Conservation (phyloP, 92 coral and sea anemone species). For the Parazoanthus atlanticus region DNA sequence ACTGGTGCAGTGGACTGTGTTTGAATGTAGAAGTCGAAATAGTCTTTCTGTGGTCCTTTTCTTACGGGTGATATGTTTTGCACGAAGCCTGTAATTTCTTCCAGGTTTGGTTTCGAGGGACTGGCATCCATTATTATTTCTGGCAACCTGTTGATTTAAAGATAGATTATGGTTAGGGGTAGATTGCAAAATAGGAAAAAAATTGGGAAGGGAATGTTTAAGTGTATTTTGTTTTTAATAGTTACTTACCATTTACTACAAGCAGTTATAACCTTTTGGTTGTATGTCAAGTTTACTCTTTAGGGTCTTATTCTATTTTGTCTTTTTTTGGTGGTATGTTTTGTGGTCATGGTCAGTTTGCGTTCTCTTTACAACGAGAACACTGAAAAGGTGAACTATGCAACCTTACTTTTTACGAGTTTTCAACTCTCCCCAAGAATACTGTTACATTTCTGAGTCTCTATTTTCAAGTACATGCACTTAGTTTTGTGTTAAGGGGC, state of each 20-base stretch:
- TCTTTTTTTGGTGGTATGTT: constrained; percentile 11
- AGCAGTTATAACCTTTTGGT: constrained; percentile 1
- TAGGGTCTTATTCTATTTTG: neutral
- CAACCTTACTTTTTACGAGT: constrained; percentile 9
- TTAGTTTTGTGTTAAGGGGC: constrained; percentile 21
- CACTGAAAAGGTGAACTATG: constrained; percentile 26
- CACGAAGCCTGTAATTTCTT: constrained; percentile 43
- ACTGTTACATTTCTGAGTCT: constrained; percentile 2
- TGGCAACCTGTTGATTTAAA: neutral
- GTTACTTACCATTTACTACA: constrained; percentile 18
- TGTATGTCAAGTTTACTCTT: constrained; percentile 1
- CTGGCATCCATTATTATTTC: neutral
- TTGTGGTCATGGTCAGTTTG: constrained; percentile 4
- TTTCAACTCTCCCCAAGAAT: constrained; percentile 13
- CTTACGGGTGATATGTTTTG: constrained; percentile 46
- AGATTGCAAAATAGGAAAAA: neutral
- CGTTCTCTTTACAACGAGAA: constrained; percentile 7
- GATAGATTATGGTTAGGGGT: neutral
- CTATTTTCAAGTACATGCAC: neutral
- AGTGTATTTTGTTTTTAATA: constrained; percentile 16
- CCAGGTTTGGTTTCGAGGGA: constrained; percentile 7
- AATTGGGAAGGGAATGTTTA: neutral
- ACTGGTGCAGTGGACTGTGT: constrained; percentile 8
- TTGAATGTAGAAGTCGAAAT: constrained; percentile 39
- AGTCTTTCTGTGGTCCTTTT: constrained; percentile 40